Evolutionary conservation across 53 echinoderm and acorn worm genomes (phyloP), one percentile per base, ranked within the genome.

Genomic region (Apostichopus leukothele): DNA sequence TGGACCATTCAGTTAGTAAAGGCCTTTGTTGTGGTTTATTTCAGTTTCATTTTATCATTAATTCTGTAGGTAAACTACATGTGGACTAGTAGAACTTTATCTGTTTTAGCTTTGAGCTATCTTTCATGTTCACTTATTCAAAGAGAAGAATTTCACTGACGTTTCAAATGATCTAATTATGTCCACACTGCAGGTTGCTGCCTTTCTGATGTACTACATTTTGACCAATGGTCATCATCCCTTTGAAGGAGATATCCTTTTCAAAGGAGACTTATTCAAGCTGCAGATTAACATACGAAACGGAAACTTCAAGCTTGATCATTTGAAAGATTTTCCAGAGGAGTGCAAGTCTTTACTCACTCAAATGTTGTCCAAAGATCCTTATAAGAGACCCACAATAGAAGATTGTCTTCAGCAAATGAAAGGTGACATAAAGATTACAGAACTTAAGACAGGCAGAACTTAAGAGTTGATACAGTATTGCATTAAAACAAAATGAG

Each of bases 201-300:
- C 52, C 51, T 79, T 79, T 79, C 54, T 79, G 51, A 52, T 79
- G 52, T 52, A 52, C 52, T 79, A 79, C 53, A 53, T 79, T 11
- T 21, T 79, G 21, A 18, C 79, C 18, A 54, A 51, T 13, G 79
- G 79, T 4, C 79, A 79, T 54, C 79, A 79, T 52, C 79, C 79
- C 0, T 79, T 79, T 79, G 79, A 79, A 53, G 21, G 18, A 52
- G 1, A 52, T 1, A 16, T 7, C 27, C 79, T n/a, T 13, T 79
- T 54, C 14, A 79, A 1, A 4, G 4, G 18, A 21, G 18, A 11
- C 6, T 0, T n/a, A 6, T 2, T 13, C 4, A 52, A 8, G 1
- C 21, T 79, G 55, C 6, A 13, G 0, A 79, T 1, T 1, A 79
- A 79, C 16, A 6, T 7, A 54, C 0, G 3, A 6, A 52, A 79